Percentiles rank a stretch among this genome's conserved stretches.
phyloP scores from a whole-genome alignment of 2,888 invertebrate genomes.

The Drosophila pseudotakahashii region DNA sequence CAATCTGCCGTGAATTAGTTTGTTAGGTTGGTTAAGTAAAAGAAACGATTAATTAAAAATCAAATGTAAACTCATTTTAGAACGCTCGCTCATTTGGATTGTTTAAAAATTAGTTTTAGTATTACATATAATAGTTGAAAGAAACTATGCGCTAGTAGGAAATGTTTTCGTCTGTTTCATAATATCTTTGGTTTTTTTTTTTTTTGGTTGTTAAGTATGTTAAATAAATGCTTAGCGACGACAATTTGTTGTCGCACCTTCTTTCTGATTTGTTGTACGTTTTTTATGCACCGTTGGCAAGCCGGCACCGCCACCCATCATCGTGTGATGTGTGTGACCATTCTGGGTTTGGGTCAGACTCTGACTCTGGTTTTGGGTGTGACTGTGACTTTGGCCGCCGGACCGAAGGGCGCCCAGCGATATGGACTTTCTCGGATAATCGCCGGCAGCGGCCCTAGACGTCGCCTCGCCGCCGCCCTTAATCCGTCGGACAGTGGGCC shows the following conservation, averaged over 20 bases:
- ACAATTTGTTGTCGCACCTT: conserved; percentile 85
- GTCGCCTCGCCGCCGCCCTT: conserved; percentile 84
- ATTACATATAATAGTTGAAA: conserved; percentile 66
- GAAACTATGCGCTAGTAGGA: conserved; percentile 75
- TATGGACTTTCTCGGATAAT: conserved; percentile 91
- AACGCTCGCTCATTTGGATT: conserved; percentile 40
- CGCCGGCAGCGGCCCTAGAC: conserved; percentile 76
- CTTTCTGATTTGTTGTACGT: conserved; percentile 86
- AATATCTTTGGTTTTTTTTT: conserved; percentile 25
- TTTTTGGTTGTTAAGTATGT: conserved; percentile 35
- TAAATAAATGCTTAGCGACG: conserved; percentile 81
- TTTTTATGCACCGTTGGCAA: conserved; percentile 88
- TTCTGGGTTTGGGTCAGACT: conserved; percentile 58
- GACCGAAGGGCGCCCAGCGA: conserved; percentile 94
- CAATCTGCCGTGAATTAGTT: conserved; percentile 44
- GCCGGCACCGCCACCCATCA: conserved; percentile 74
- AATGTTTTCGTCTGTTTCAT: conserved; percentile 46
- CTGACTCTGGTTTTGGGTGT: conserved; percentile 36
- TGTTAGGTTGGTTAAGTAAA: conserved; percentile 39
- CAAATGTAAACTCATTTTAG: conserved; percentile 55
- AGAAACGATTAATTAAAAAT: conserved; percentile 51
- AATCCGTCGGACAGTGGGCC: conserved; percentile 88
- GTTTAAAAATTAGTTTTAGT: conserved; percentile 30
- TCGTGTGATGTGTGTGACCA: conserved; percentile 78
- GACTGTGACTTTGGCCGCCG: conserved; percentile 78